Evolutionary conservation across 2,888 invertebrate species (phyloP).

Genomic region (Zeuzera pyrina): DNA sequence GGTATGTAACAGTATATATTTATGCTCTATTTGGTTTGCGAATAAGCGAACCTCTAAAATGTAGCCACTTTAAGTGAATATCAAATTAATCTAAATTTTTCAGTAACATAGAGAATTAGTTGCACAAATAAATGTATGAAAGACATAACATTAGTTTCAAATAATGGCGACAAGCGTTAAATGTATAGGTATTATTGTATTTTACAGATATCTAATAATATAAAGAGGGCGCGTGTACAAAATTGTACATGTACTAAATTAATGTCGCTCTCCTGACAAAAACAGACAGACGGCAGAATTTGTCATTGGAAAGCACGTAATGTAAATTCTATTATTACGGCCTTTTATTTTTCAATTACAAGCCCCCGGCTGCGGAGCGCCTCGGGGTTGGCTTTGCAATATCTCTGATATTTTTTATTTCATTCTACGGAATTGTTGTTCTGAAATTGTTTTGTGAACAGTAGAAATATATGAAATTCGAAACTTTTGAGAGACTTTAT

Average conservation of each 20-base stretch:
- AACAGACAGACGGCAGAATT: slow-evolving; percentile 61
- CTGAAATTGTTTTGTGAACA: no score
- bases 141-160: no score
- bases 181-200: no score
- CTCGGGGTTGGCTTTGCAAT: slow-evolving; percentile 56
- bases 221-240: slow-evolving; percentile 22
- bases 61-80: no score
- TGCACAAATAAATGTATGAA: no score
- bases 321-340: slow-evolving; percentile 72
- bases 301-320: slow-evolving; percentile 67
- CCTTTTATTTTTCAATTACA: slow-evolving; percentile 73
- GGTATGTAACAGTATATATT: slow-evolving; percentile 21
- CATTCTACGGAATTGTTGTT: slow-evolving; percentile 11
- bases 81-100: no score
- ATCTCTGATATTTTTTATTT: slow-evolving; percentile 33
- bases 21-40: slow-evolving; percentile 16
- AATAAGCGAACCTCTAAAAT: no score
- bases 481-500: no score
- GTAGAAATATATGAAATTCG: no score
- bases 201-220: no score
- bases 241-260: slow-evolving; percentile 38
- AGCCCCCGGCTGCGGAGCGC: slow-evolving; percentile 46
- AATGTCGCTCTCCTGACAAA: slow-evolving; percentile 58
- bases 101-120: no score
- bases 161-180: no score